These are phyloP conservation scores for Drosophila meridiana DNA, from an alignment of 2,888 invertebrate genomes.

Conservation along the genomic window DNA sequence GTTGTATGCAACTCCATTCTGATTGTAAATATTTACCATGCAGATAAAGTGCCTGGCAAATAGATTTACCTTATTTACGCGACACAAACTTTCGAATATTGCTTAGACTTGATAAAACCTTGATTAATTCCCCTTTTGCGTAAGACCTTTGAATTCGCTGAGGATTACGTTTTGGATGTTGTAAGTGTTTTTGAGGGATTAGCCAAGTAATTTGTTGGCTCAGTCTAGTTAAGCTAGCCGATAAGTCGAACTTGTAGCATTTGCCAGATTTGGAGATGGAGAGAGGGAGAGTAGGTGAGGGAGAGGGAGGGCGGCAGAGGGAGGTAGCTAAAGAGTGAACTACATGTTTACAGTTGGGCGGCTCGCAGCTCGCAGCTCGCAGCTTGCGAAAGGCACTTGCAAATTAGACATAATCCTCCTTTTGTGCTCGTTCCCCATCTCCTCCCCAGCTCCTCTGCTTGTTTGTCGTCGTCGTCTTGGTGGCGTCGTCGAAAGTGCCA, in stretches of 20 bases:
- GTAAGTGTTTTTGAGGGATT: slow-evolving; percentile 39
- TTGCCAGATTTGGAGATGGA: slow-evolving; percentile 1
- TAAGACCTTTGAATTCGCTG: slow-evolving; percentile 4
- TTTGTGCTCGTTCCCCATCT: slow-evolving; percentile 19
- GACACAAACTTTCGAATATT: background rate
- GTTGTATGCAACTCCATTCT: background rate
- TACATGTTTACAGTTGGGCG: slow-evolving; percentile 2
- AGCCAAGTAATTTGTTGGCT: slow-evolving; percentile 40
- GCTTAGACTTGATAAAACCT: slow-evolving; percentile 4
- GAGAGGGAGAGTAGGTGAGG: fast-evolving
- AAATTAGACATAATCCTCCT: slow-evolving; percentile 50
- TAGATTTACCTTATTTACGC: background rate
- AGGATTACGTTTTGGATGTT: slow-evolving; percentile 42
- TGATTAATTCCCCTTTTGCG: slow-evolving; percentile 6
- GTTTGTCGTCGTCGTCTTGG: slow-evolving; percentile 65
- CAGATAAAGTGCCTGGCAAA: background rate
- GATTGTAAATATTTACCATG: background rate
- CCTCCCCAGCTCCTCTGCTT: background rate
- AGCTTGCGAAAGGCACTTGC: slow-evolving; percentile 22
- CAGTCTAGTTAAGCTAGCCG: slow-evolving; percentile 20
- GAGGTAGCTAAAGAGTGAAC: slow-evolving; percentile 7
- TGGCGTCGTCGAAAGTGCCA: slow-evolving; percentile 80
- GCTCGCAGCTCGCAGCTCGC: background rate
- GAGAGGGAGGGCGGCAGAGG: no score
- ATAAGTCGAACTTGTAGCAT: slow-evolving; percentile 27